These are phyloP conservation scores for Hyperoplus lanceolatus DNA, from an alignment of 2,797 vertebrate genomes.

Conservation along the genomic window DNA sequence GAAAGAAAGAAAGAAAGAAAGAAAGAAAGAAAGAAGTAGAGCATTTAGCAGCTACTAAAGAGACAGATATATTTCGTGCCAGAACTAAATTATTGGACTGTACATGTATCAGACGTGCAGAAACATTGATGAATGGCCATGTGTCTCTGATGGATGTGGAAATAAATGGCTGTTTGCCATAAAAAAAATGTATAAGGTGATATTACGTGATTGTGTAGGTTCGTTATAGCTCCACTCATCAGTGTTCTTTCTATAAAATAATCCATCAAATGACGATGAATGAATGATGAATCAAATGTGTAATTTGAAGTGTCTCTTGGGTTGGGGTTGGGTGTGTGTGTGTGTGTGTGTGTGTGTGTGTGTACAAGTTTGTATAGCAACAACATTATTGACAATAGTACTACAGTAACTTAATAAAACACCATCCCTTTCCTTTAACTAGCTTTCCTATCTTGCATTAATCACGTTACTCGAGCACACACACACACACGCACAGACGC, in stretches of 20 bases:
- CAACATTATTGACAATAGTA: not conserved
- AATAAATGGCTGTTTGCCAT: not conserved
- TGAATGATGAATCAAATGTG: too few relatives aligned
- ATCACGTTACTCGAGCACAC: constrained; percentile 29
- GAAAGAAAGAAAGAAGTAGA: too few relatives aligned
- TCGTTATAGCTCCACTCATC: not conserved
- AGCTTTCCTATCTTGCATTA: constrained; percentile 54
- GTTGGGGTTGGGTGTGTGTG: too few relatives aligned
- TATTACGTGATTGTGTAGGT: too few relatives aligned
- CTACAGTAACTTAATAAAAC: constrained; percentile 14
- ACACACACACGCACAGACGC: constrained; percentile 31
- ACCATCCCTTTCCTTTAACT: constrained; percentile 24
- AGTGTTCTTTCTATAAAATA: not conserved
- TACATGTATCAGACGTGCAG: too few relatives aligned
- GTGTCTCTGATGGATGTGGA: not conserved
- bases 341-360: not conserved
- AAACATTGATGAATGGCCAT: too few relatives aligned
- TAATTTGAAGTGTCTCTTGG: too few relatives aligned
- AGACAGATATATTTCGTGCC: too few relatives aligned
- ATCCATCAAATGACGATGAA: not conserved
- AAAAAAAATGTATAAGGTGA: too few relatives aligned
- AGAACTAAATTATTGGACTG: too few relatives aligned
- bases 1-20: too few relatives aligned
- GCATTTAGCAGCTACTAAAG: too few relatives aligned
- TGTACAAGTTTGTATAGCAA: constrained; percentile 1